Base-by-base conservation (phyloP, 2,113 vertebrate species). In the Chauna torquata region DNA sequence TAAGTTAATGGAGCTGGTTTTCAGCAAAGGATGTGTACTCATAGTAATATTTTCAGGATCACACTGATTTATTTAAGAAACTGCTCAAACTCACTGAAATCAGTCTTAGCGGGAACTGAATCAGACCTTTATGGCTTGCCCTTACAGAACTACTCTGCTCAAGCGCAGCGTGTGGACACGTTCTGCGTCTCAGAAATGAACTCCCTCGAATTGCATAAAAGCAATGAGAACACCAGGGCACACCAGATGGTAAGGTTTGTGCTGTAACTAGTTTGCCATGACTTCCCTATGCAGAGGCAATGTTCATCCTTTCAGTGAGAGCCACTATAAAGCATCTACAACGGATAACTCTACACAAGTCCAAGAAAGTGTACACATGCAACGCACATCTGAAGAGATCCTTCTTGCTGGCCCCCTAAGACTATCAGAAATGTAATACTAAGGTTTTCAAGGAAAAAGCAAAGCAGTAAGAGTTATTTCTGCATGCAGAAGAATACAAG, bases 311-410 rank as follows among this genome's bases (percentile, higher is more conserved):
- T 32, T 22, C 38, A 5, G 58, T 13, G 7, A 88, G 20, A 8
- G 30, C 34, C 44, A 10, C 38, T 15, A 2, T 11, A 24, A 38
- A 52, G 64, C 52, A 25, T 3, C n/a, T 9, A 8, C 52, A 38
- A 8, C 12, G 8, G 9, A 40, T 27, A 5, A 5, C 36, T 45
- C 8, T 18, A 19, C 34, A 25, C 6, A 2, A 7, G 42, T 32
- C 28, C 18, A 20, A 11, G 23, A 24, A 38, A 27, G 18, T 0
- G 12, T 20, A 12, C 8, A 22, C 8, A 5, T 0, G 16, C 2
- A 17, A 36, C 34, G 34, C 8, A 1, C n/a, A 38, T 38, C 22
- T 4, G 30, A 34, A 15, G n/a, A 23, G 50, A n/a, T 7, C 13
- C 34, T 22, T 86, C 44, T 42, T 47, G 44, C 30, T 30, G 28